Conservation (phyloP, 2,888 invertebrate genomes). For the Parasteatoda lunata region DNA sequence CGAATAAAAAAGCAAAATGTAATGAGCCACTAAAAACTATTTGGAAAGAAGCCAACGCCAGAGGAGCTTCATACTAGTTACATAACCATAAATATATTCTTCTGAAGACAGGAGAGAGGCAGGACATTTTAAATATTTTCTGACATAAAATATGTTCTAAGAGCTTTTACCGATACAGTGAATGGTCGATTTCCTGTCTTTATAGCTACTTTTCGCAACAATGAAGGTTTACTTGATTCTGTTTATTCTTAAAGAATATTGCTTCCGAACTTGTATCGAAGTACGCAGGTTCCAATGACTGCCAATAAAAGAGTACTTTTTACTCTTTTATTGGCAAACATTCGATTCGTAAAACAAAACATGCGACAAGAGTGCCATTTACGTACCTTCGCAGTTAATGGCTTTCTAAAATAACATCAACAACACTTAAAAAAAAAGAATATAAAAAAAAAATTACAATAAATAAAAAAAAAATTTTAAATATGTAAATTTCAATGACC, state of each 20-base stretch:
- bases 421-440: too few relatives aligned
- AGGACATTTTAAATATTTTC: neutral
- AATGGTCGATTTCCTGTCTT: neutral
- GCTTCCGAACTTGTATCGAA: neutral
- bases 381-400: too few relatives aligned
- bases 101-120: neutral
- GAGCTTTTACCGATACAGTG: neutral
- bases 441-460: too few relatives aligned
- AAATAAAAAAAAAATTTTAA: too few relatives aligned
- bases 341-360: too few relatives aligned
- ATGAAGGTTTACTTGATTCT: neutral
- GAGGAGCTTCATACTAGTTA: neutral
- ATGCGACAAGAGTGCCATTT: too few relatives aligned
- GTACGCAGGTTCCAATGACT: neutral
- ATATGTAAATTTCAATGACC: too few relatives aligned
- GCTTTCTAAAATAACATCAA: too few relatives aligned
- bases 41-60: constrained; percentile 32
- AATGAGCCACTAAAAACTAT: constrained; percentile 2
- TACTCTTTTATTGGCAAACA: too few relatives aligned
- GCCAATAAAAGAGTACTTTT: neutral
- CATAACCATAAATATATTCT: neutral
- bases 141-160: neutral
- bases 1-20: neutral
- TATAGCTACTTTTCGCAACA: neutral
- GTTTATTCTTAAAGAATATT: neutral